Evolutionary conservation across 2,113 vertebrate genomes (phyloP).

Genomic region (Ceratotherium simum): DNA sequence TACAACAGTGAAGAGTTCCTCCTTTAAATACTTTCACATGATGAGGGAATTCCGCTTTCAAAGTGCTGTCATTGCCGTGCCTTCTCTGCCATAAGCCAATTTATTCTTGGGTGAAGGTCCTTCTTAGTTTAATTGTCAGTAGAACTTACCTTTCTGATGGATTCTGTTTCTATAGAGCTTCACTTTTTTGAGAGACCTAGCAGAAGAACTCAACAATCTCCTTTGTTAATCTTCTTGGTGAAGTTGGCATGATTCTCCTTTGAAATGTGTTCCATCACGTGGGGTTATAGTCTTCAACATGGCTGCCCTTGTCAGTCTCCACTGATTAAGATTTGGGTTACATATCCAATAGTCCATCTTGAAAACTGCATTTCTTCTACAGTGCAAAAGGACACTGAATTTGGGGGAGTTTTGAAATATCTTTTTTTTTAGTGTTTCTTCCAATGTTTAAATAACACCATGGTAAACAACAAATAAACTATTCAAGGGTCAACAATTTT

Average conservation of each 20-base stretch:
- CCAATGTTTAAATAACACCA: not conserved
- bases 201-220: not conserved
- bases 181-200: conserved; percentile 27
- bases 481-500: conserved; percentile 18
- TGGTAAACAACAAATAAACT: not conserved
- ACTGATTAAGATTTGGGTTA: not conserved
- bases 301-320: not conserved
- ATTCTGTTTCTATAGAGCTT: not conserved
- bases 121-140: conserved; percentile 68
- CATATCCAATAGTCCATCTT: not conserved
- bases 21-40: conserved; percentile 83
- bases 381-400: not conserved
- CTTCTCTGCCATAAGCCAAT: conserved; percentile 65
- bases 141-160: conserved; percentile 61
- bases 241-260: not conserved
- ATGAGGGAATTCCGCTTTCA: conserved; percentile 79
- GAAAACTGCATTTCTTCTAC: conserved; percentile 12
- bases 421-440: not conserved
- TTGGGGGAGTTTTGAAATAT: not conserved
- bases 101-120: conserved; percentile 66
- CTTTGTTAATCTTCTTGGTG: not conserved
- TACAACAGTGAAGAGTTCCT: conserved; percentile 81
- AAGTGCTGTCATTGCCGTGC: conserved; percentile 75
- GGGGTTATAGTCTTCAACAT: not conserved
- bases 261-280: not conserved